These are phyloP conservation scores for Steromphala cineraria DNA, from an alignment of 2,888 invertebrate genomes.

Conservation along the genomic window DNA sequence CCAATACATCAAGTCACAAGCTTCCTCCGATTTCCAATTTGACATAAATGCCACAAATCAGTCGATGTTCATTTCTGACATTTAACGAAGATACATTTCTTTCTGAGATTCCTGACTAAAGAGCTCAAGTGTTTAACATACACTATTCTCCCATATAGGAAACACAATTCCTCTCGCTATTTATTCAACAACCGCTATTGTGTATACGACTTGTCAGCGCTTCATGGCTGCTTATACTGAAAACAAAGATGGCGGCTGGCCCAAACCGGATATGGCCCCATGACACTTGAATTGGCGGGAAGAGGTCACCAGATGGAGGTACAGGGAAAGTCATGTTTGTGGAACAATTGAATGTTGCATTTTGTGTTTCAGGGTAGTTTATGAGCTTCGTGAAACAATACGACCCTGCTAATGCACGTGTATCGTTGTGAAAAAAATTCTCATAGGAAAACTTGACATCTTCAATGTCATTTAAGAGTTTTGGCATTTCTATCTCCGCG, in stretches of 20 bases:
- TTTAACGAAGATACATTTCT: neutral
- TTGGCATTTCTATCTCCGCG: too few relatives aligned
- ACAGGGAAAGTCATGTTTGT: neutral
- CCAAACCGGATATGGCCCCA: neutral
- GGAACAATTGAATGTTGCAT: neutral
- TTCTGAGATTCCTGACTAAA: neutral
- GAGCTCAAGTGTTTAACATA: conserved; percentile 11
- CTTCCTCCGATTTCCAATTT: neutral
- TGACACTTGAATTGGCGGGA: conserved; percentile 17
- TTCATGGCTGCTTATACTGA: neutral
- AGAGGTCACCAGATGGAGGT: neutral
- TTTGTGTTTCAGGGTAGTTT: too few relatives aligned
- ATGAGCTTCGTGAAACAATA: too few relatives aligned
- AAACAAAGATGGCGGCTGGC: conserved; percentile 13
- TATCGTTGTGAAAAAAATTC: too few relatives aligned
- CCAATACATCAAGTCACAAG: too few relatives aligned
- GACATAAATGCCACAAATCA: neutral
- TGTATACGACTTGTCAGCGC: neutral
- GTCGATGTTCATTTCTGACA: neutral
- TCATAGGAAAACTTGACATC: too few relatives aligned
- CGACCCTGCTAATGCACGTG: too few relatives aligned
- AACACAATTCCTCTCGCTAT: neutral
- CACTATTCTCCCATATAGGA: neutral
- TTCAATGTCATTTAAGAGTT: too few relatives aligned
- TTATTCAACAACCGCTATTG: conserved; percentile 2